Evolutionary conservation across 2,113 vertebrate genomes (phyloP).

Genomic region (Pseudonaja textilis): DNA sequence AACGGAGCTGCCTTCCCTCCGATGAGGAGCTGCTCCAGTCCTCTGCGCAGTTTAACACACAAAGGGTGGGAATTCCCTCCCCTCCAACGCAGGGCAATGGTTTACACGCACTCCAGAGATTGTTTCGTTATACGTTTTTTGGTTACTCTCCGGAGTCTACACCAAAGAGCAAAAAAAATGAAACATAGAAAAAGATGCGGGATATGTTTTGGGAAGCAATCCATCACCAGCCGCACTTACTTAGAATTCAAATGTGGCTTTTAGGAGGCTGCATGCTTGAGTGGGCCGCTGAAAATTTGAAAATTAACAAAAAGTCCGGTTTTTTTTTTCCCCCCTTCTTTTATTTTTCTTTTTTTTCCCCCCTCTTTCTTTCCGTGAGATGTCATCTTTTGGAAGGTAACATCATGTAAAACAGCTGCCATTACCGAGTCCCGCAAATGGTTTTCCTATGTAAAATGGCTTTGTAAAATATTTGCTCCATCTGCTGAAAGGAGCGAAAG

Average conservation of each 20-base stretch:
- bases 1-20: neutral
- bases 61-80: neutral
- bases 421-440: constrained; percentile 76
- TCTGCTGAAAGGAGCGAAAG: constrained; percentile 91
- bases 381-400: constrained; percentile 62
- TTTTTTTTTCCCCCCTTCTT: no score
- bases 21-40: neutral
- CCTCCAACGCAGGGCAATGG: accelerated
- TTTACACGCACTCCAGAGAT: constrained; percentile 5
- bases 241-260: constrained; percentile 66
- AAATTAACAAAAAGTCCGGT: constrained; percentile 62
- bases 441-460: constrained; percentile 79
- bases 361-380: constrained; percentile 59
- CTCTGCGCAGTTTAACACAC: neutral
- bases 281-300: constrained; percentile 66
- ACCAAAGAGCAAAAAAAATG: neutral
- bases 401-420: constrained; percentile 71
- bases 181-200: neutral
- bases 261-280: constrained; percentile 59
- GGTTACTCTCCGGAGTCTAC: neutral
- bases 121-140: neutral
- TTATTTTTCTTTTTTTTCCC: accelerated
- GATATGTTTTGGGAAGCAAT: constrained; percentile 41
- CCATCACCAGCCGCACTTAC: constrained; percentile 43
- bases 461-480: constrained; percentile 91